A percentile compares a stretch with the other conserved stretches of the same genome.
These are phyloP conservation scores for Standfussiana lucernea DNA, from an alignment of 2,888 invertebrate species.

Conservation along the genomic window DNA sequence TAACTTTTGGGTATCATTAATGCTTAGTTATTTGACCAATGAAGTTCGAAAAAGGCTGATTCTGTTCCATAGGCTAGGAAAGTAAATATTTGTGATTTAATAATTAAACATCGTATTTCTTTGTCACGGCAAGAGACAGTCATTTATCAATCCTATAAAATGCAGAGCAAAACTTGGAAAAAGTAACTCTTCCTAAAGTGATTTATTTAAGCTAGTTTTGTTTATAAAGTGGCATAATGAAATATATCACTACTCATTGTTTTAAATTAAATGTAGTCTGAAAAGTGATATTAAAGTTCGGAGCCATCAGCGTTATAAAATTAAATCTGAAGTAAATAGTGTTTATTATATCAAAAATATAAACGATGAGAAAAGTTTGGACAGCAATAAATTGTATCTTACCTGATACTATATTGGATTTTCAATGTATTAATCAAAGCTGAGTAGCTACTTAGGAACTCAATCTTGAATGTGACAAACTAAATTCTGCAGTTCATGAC, in stretches of 20 bases:
- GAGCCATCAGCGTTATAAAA: slow-evolving; percentile 12
- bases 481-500: not conserved
- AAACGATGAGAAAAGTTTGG: slow-evolving; percentile 8
- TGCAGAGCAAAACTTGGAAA: not conserved
- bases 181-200: not conserved
- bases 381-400: not conserved
- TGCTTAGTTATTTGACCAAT: not conserved
- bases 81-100: not conserved
- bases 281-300: slow-evolving; percentile 7
- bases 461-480: not conserved
- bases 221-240: not conserved
- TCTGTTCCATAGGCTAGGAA: not conserved
- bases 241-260: slow-evolving; percentile 21
- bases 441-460: not conserved
- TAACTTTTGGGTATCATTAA: not conserved
- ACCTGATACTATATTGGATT: not conserved
- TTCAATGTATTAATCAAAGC: not conserved
- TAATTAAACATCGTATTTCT: not conserved
- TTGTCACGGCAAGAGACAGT: not conserved
- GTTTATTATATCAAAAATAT: not conserved
- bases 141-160: not conserved
- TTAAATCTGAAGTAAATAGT: slow-evolving; percentile 7
- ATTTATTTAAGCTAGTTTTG: slow-evolving; percentile 7
- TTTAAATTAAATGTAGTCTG: slow-evolving; percentile 10
- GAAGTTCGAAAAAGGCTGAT: not conserved